Conservation (phyloP, 2,113 vertebrate species). For the Athene noctua region DNA sequence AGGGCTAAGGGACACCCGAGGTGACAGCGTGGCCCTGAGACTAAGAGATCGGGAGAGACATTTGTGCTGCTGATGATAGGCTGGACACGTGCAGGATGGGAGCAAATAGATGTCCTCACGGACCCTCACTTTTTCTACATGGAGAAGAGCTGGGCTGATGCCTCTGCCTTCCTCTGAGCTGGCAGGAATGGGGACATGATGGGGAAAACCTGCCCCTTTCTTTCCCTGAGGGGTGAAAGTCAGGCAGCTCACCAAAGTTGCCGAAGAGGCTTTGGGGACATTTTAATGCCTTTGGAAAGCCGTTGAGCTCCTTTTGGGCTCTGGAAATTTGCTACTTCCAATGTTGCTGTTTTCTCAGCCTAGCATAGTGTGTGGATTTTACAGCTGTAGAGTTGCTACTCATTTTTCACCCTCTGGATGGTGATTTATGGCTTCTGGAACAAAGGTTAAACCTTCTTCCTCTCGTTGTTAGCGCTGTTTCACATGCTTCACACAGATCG, state of each 20-base stretch:
- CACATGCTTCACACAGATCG: background rate
- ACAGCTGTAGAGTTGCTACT: background rate
- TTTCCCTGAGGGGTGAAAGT: background rate
- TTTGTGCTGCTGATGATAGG: background rate
- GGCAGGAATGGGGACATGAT: background rate
- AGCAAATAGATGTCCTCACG: background rate
- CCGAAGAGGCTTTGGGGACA: background rate
- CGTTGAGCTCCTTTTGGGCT: background rate
- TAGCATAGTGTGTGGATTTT: background rate
- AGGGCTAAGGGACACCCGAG: background rate
- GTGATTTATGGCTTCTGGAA: conserved; percentile 23
- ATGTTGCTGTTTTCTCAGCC: background rate
- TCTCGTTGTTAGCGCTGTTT: conserved; percentile 18
- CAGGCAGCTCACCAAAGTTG: background rate
- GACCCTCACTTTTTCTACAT: background rate
- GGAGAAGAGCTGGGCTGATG: background rate
- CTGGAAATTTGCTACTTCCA: background rate
- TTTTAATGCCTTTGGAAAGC: background rate
- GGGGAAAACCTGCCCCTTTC: background rate
- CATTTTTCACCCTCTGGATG: background rate
- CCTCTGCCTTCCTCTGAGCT: background rate
- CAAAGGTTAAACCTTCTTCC: conserved; percentile 26
- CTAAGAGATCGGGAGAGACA: background rate
- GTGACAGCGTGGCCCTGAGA: background rate
- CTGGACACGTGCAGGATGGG: background rate